phyloP scores from a whole-genome alignment of 1,140 invertebrate genomes.

The Callitettix versicolor region DNA sequence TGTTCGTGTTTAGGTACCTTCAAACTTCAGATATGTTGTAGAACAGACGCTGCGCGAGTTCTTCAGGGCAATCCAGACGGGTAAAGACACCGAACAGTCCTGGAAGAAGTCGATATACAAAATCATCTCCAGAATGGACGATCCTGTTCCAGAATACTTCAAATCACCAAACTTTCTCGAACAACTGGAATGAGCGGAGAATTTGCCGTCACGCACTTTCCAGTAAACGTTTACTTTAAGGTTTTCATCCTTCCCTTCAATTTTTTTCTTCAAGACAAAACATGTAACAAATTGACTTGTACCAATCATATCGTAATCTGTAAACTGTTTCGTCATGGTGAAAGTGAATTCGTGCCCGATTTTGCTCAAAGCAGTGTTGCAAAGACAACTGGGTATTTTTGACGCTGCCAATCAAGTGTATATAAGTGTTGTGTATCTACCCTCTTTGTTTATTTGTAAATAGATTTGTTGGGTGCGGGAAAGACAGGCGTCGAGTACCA shows the following conservation, averaged over 20 bases:
- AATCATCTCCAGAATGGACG: slow-evolving; percentile 96
- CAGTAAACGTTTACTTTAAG: slow-evolving; percentile 3
- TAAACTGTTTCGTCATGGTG: slow-evolving; percentile 26
- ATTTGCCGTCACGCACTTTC: neutral
- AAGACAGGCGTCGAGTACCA: neutral
- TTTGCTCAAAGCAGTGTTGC: too few relatives aligned
- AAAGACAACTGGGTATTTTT: neutral
- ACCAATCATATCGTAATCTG: slow-evolving; percentile 16
- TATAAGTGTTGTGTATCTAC: slow-evolving; percentile 22
- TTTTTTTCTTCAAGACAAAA: slow-evolving; percentile 4
- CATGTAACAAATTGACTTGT: neutral
- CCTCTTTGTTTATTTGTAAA: slow-evolving; percentile 22
- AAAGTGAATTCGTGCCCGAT: too few relatives aligned
- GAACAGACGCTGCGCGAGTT: slow-evolving; percentile 96
- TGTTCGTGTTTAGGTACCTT: slow-evolving; percentile 85
- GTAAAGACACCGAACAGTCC: slow-evolving; percentile 94
- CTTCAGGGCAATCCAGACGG: slow-evolving; percentile 91
- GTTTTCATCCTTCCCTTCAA: neutral
- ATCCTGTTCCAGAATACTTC: slow-evolving; percentile 98
- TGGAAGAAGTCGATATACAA: slow-evolving; percentile 99
- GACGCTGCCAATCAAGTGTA: slow-evolving; percentile 15
- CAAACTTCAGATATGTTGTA: slow-evolving; percentile 91
- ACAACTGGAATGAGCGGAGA: slow-evolving; percentile 76
- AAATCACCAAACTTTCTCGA: slow-evolving; percentile 98
- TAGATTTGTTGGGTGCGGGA: neutral